Percentiles rank a stretch among this genome's conserved stretches.
Conservation (phyloP, 2,797 vertebrate genomes). For the Florisuga fusca region DNA sequence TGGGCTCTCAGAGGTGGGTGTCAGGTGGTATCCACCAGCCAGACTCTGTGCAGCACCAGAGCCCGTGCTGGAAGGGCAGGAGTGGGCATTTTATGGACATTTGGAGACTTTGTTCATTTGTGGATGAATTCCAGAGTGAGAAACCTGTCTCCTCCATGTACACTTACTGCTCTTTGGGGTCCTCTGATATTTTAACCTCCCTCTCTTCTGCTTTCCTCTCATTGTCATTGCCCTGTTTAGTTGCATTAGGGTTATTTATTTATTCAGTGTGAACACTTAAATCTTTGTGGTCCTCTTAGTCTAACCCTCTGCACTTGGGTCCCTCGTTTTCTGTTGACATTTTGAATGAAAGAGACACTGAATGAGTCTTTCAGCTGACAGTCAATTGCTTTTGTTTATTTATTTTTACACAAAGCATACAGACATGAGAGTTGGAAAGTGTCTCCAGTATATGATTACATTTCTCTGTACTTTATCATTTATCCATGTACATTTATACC, state of each 20-base stretch:
- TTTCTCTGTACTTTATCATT: background rate
- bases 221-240: background rate
- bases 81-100: background rate
- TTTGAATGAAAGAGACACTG: background rate
- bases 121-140: background rate
- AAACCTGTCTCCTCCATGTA: background rate
- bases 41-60: background rate
- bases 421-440: background rate
- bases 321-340: background rate
- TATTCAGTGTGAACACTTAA: background rate
- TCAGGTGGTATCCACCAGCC: background rate
- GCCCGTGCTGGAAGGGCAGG: background rate
- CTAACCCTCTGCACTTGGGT: background rate
- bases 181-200: background rate
- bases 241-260: background rate
- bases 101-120: background rate
- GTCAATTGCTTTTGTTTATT: background rate
- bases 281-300: background rate
- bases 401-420: background rate
- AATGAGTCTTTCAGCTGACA: background rate
- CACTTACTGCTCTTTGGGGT: background rate
- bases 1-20: background rate
- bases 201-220: background rate
- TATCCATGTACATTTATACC: background rate
- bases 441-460: background rate